phyloP scores from a whole-genome alignment of 2,888 invertebrate species.

The Aphodius granarius region DNA sequence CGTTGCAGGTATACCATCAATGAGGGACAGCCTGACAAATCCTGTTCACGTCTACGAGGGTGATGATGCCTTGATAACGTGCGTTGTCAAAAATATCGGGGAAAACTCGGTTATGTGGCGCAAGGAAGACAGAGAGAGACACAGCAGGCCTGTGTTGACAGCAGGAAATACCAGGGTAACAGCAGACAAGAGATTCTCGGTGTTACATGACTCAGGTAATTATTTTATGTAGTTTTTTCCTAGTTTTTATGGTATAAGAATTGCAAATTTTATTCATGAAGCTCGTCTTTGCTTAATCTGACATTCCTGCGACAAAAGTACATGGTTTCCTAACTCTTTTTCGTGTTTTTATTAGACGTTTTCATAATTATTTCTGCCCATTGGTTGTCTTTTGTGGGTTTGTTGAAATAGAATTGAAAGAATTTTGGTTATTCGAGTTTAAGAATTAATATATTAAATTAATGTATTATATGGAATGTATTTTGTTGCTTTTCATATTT shows the following conservation, averaged over 20 bases:
- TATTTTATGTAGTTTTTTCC: neutral
- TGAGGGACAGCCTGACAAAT: constrained; percentile 55
- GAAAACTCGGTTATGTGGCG: constrained; percentile 78
- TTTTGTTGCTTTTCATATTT: neutral
- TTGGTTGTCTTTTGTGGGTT: too few species aligned
- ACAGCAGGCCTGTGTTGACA: constrained; percentile 64
- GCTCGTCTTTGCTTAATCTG: too few species aligned
- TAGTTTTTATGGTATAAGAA: neutral
- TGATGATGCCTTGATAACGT: constrained; percentile 79
- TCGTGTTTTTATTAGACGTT: too few species aligned
- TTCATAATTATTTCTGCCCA: too few species aligned
- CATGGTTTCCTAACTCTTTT: too few species aligned
- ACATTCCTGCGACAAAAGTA: too few species aligned
- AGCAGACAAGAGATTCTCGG: constrained; percentile 70
- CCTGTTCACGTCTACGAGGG: constrained; percentile 66
- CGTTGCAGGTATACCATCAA: constrained; percentile 53
- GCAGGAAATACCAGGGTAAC: constrained; percentile 77
- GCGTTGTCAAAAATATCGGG: constrained; percentile 72
- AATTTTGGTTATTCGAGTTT: too few species aligned
- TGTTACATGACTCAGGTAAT: constrained; percentile 78
- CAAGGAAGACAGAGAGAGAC: constrained; percentile 64
- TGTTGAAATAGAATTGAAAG: too few species aligned
- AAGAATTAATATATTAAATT: neutral
- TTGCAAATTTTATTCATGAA: neutral
- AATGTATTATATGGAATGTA: neutral